Conservation (phyloP, 1,140 invertebrate genomes). For the Microplitis mediator region DNA sequence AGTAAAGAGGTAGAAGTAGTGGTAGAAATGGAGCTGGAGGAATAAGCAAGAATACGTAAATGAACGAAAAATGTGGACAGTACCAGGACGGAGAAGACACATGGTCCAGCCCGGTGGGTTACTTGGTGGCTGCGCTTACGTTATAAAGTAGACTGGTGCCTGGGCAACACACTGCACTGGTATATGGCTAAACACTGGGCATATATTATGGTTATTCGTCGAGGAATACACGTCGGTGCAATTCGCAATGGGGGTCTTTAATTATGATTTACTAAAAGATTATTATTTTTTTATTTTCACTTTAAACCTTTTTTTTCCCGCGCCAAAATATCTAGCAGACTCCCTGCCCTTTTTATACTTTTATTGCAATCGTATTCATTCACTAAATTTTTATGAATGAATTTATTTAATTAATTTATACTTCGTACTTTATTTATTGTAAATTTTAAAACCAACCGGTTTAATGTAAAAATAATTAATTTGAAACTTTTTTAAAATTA, state of each 20-base stretch:
- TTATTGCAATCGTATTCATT: too few species aligned
- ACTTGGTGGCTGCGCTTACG: constrained; percentile 24
- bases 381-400: too few species aligned
- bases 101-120: constrained; percentile 21
- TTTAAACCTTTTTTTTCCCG: background rate
- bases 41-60: constrained; percentile 18
- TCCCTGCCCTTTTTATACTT: too few species aligned
- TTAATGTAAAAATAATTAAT: too few species aligned
- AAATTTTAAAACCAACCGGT: too few species aligned
- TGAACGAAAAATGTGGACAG: constrained; percentile 29
- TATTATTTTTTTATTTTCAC: background rate
- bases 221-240: constrained; percentile 22
- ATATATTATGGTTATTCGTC: constrained; percentile 33
- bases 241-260: constrained; percentile 15
- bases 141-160: constrained; percentile 26
- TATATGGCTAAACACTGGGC: constrained; percentile 27
- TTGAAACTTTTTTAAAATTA: too few species aligned
- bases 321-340: background rate
- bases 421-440: too few species aligned
- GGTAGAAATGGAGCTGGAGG: background rate
- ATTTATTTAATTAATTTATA: too few species aligned
- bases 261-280: constrained; percentile 30
- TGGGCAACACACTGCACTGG: background rate
- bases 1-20: background rate
- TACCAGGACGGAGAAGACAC: constrained; percentile 25